Percentiles rank a stretch among this genome's conserved stretches.
These are phyloP conservation scores for Diadromus collaris DNA, from an alignment of 2,888 invertebrate genomes.

Conservation along the genomic window DNA sequence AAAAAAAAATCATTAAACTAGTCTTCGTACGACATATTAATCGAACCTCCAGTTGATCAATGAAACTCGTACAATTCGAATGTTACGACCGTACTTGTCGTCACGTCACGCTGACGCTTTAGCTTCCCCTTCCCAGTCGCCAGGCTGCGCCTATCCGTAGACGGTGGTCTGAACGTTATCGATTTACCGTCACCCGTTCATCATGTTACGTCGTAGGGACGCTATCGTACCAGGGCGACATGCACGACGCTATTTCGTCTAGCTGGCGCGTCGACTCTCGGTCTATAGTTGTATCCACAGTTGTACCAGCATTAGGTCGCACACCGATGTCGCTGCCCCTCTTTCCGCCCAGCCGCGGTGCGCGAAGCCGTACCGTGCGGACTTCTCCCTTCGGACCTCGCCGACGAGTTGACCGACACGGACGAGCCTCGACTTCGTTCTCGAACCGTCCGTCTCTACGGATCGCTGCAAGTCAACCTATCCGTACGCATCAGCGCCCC, in stretches of 20 bases:
- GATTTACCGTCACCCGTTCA: slow-evolving; percentile 79
- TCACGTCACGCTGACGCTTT: neutral
- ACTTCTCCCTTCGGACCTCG: neutral
- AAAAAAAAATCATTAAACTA: neutral
- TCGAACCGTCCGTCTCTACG: neutral
- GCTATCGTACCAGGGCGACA: slow-evolving; percentile 77
- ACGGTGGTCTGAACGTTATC: slow-evolving; percentile 67
- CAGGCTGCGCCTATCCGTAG: slow-evolving; percentile 38
- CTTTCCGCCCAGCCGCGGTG: neutral
- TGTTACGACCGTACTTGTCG: neutral
- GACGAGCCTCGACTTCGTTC: too few species aligned
- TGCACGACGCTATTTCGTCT: slow-evolving; percentile 57
- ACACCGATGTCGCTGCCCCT: neutral
- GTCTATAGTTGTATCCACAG: slow-evolving; percentile 4
- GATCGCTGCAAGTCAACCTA: neutral
- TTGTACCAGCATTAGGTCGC: neutral
- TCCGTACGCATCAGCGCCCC: neutral
- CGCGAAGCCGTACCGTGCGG: neutral
- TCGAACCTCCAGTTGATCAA: neutral
- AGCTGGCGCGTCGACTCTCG: slow-evolving; percentile 17
- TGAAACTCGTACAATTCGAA: neutral
- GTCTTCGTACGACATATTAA: neutral
- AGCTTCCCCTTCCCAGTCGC: slow-evolving; percentile 24
- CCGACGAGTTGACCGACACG: neutral
- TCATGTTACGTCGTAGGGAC: slow-evolving; percentile 79